Evolutionary conservation across 2,888 invertebrate species (phyloP), one percentile per base, ranked within the genome.

Genomic region (Eumacrocentrus americanus): DNA sequence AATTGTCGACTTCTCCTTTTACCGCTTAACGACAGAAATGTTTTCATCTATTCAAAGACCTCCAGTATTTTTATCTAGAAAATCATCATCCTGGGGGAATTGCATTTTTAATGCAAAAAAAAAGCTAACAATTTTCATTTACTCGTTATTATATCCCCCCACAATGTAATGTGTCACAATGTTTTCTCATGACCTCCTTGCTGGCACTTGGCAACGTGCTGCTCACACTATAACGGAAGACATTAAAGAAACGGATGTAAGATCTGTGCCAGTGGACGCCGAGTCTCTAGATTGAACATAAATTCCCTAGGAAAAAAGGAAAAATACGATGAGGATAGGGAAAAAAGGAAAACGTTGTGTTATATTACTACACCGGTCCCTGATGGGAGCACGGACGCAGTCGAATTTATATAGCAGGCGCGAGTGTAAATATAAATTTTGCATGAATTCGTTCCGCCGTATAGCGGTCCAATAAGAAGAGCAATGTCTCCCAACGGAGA

Each of bases 401-500:
- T 16, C 22, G 25, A 47, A 52, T 58, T 52, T 44, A 52, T 58
- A 52, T 38, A 46, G 37, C 22, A 16, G 25, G 44, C 20, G 40
- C 38, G 29, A 29, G 48, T 48, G 54, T 54, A 54, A 48, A 59
- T 48, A 53, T 54, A 47, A 59, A 59, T 59, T 56, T 46, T 59
- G n/a, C 50, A 57, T 58, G 58, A 61, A 59, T 58, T 60, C 57
- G 40, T 51, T 38, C 14, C 48, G 57, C 48, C 40, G 14, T 35
- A 16, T 20, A 44, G 59, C 40, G 29, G 57, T 53, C 35, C 37
- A 60, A 63, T 62, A 60, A 44, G 52, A 62, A 57, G 59, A 59
- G 37, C 51, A 67, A 62, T 67, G 62, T 67, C 52, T 64, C 65
- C 50, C 65, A 23, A 54, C 51, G 62, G 65, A 64, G 51, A 60